phyloP scores from a whole-genome alignment of 2,888 invertebrate species.

The Drosophila rubida region DNA sequence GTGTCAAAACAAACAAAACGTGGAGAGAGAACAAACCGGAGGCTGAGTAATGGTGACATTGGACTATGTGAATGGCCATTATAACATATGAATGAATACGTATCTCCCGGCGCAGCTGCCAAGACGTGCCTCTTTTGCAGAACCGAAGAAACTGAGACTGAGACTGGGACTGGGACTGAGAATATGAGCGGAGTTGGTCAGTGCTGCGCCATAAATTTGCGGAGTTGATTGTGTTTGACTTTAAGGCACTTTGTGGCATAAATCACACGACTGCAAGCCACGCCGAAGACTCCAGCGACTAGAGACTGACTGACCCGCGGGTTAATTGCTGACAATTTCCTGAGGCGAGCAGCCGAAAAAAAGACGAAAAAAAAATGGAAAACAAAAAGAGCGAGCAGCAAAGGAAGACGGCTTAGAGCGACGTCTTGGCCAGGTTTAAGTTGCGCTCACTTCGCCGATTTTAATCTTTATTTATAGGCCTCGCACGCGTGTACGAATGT shows the following conservation, averaged over 20 bases:
- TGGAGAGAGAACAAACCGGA: slow-evolving; percentile 32
- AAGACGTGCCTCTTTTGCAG: slow-evolving; percentile 36
- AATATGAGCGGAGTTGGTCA: slow-evolving; percentile 9
- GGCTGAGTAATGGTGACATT: slow-evolving; percentile 55
- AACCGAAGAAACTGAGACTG: slow-evolving; percentile 17
- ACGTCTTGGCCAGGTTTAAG: slow-evolving; percentile 42
- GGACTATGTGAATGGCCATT: slow-evolving; percentile 49
- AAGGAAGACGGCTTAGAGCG: slow-evolving; percentile 44
- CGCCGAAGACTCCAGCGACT: slow-evolving; percentile 25
- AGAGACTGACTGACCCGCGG: slow-evolving; percentile 61
- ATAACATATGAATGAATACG: slow-evolving; percentile 56
- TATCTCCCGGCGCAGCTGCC: slow-evolving; percentile 15
- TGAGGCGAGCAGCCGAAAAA: slow-evolving; percentile 30
- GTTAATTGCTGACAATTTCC: slow-evolving; percentile 78
- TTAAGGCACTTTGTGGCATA: slow-evolving; percentile 69
- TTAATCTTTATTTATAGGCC: slow-evolving; percentile 78
- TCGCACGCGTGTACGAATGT: slow-evolving; percentile 26
- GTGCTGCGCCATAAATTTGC: slow-evolving; percentile 53
- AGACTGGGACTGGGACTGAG: slow-evolving; percentile 8
- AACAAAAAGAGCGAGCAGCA: not conserved
- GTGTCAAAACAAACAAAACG: slow-evolving; percentile 44
- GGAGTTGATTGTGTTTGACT: slow-evolving; percentile 73
- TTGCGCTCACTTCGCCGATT: slow-evolving; percentile 62
- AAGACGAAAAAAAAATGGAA: not conserved
- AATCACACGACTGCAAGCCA: slow-evolving; percentile 65